phyloP scores from a whole-genome alignment of 2,888 invertebrate genomes.

The Zhuqinia jingwanae region DNA sequence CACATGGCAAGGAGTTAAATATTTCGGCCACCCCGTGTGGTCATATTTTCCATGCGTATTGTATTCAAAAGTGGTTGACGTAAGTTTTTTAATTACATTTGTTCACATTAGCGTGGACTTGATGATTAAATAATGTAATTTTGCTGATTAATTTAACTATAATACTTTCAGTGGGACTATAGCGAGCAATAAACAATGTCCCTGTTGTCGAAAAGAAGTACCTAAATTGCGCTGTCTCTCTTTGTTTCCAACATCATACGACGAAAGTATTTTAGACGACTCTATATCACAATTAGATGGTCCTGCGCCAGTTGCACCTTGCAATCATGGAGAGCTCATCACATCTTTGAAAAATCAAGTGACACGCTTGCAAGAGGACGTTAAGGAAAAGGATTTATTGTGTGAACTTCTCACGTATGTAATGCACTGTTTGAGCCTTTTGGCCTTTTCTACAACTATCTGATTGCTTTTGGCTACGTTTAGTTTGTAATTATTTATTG shows the following conservation, averaged over 20 bases:
- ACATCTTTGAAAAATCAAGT: constrained; percentile 31
- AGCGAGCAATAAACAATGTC: constrained; percentile 67
- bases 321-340: constrained; percentile 56
- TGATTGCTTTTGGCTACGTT: too few species aligned
- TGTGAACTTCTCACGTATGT: not conserved
- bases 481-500: too few species aligned
- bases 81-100: constrained; percentile 39
- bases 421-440: not conserved
- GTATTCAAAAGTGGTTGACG: constrained; percentile 76
- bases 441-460: not conserved
- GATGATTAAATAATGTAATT: not conserved
- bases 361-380: constrained; percentile 6
- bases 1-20: constrained; percentile 48
- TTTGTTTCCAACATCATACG: constrained; percentile 63
- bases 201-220: constrained; percentile 73
- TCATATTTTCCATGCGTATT: constrained; percentile 75
- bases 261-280: constrained; percentile 70
- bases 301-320: not conserved
- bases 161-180: constrained; percentile 60
- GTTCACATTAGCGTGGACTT: too few species aligned
- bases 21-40: constrained; percentile 75
- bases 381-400: constrained; percentile 33
- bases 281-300: constrained; percentile 35
- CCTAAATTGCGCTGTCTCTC: constrained; percentile 57
- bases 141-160: not conserved